Evolutionary conservation across 1,140 invertebrate species (phyloP).

Genomic region (Pseudomyrmex dendroicus): DNA sequence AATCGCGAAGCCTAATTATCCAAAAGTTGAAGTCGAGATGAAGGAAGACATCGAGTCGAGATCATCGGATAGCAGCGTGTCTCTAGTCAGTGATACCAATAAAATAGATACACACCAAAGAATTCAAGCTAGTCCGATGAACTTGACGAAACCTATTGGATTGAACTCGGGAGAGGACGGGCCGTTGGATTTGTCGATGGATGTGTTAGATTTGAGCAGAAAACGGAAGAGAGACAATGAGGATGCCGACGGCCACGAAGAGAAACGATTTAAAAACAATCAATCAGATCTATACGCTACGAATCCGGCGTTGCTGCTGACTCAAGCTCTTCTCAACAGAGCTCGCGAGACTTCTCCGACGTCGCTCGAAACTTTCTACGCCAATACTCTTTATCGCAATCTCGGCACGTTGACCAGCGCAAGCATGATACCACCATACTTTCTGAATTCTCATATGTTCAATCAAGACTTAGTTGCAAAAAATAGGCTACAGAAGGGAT

Average conservation of each 20-base stretch:
- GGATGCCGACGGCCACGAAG: conserved; percentile 25
- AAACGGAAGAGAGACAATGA: conserved; percentile 80
- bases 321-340: conserved; percentile 86
- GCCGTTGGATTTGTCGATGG: conserved; percentile 92
- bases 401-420: conserved; percentile 83
- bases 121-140: conserved; percentile 81
- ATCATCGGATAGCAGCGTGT: conserved; percentile 78
- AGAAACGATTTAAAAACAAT: conserved; percentile 45
- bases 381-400: conserved; percentile 82
- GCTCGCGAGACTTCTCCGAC: conserved; percentile 80
- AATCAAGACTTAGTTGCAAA: conserved; percentile 87
- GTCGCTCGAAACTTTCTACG: conserved; percentile 85
- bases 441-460: conserved; percentile 86
- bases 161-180: conserved; percentile 82
- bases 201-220: conserved; percentile 95
- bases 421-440: conserved; percentile 85
- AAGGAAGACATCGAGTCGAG: conserved; percentile 78
- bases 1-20: conserved; percentile 61
- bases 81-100: conserved; percentile 83
- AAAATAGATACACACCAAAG: conserved; percentile 80
- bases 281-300: conserved; percentile 84
- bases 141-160: conserved; percentile 68
- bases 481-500: conserved; percentile 88
- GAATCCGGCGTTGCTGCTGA: conserved; percentile 83
- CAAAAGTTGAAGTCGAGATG: conserved; percentile 52